A percentile compares a stretch with the other conserved stretches of the same genome.
Conservation (phyloP, 2,113 vertebrate genomes). For the Himantopus leucocephalus region DNA sequence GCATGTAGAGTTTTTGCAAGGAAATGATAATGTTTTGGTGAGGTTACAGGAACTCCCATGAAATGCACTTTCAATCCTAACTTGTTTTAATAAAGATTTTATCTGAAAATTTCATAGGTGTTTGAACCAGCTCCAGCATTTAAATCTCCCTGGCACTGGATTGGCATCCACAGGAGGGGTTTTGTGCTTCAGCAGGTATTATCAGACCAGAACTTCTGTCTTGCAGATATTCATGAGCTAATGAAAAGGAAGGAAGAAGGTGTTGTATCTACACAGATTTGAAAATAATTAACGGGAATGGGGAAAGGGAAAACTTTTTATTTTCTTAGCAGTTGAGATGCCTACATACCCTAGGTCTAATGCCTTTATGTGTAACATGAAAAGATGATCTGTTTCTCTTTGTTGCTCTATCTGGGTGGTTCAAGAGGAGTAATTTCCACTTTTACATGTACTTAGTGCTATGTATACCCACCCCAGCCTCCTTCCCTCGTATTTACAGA, state of each 20-base stretch:
- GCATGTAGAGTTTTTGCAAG: background rate
- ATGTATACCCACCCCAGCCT: background rate
- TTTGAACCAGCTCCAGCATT: constrained; percentile 54
- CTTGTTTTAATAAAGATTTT: constrained; percentile 56
- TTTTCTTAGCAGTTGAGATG: background rate
- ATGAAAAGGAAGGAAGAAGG: constrained; percentile 45
- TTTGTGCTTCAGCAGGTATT: constrained; percentile 58
- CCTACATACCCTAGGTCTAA: background rate
- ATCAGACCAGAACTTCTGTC: constrained; percentile 59
- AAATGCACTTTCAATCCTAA: constrained; percentile 33
- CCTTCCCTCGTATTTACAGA: background rate
- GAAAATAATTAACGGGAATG: constrained; percentile 28
- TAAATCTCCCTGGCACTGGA: constrained; percentile 23
- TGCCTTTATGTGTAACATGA: background rate
- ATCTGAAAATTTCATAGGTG: constrained; percentile 51
- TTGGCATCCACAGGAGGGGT: constrained; percentile 17
- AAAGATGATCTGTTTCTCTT: background rate
- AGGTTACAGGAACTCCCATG: constrained; percentile 35
- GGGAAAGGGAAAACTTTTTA: background rate
- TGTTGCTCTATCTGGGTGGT: background rate
- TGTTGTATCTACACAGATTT: constrained; percentile 20
- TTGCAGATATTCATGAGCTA: constrained; percentile 34
- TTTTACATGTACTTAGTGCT: background rate
- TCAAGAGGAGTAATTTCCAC: background rate
- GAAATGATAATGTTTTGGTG: constrained; percentile 35